These are phyloP conservation scores for Synergus laeviventris DNA, from an alignment of 2,888 invertebrate species.

Conservation along the genomic window DNA sequence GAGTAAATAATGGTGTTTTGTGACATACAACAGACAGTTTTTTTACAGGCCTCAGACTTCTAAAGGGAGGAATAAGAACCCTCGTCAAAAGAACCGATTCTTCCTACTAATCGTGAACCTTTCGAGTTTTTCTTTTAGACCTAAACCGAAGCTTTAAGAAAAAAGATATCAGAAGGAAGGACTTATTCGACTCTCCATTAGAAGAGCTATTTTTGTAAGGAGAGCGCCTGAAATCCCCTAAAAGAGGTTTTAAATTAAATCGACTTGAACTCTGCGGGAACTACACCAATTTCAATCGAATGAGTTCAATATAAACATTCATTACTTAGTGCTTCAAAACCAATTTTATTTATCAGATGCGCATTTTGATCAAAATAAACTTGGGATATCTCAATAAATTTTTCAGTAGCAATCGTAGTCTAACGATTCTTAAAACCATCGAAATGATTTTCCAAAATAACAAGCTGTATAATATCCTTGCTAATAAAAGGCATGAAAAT, in stretches of 20 bases:
- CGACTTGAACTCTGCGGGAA: too few relatives aligned
- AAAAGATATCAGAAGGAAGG: neutral
- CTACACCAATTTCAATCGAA: neutral
- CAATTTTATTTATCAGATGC: too few relatives aligned
- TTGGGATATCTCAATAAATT: neutral
- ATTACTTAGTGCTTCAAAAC: neutral
- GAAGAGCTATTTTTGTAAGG: neutral
- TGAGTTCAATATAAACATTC: neutral
- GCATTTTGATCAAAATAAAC: too few relatives aligned
- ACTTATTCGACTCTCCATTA: constrained; percentile 9
- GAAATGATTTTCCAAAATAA: neutral
- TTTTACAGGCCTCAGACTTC: neutral
- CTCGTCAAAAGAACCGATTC: constrained; percentile 15
- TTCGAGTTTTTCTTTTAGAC: neutral
- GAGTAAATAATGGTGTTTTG: constrained; percentile 32
- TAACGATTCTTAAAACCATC: constrained; percentile 2
- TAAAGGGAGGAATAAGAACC: constrained; percentile 12
- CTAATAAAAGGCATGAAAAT: constrained; percentile 2
- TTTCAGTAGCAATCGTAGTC: neutral
- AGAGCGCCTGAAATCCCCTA: neutral
- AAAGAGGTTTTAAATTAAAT: neutral
- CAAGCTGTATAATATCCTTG: neutral
- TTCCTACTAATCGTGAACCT: constrained; percentile 2
- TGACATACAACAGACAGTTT: constrained; percentile 26
- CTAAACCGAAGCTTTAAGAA: neutral